These are phyloP conservation scores for Threskiornis aethiopicus DNA, from an alignment of 2,797 vertebrate genomes.

Conservation along the genomic window DNA sequence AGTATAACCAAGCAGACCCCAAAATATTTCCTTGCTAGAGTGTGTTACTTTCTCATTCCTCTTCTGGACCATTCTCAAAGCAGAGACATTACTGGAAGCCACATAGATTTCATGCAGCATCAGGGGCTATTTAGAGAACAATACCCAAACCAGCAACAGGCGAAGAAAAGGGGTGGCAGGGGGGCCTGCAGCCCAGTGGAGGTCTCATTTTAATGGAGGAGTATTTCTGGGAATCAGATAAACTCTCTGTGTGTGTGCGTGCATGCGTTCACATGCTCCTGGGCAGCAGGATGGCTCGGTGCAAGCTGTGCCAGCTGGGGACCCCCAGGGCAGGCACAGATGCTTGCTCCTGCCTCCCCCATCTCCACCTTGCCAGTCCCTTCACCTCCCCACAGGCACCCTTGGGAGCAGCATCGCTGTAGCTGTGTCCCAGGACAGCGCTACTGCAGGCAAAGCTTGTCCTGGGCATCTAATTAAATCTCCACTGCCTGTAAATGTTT, in stretches of 20 bases:
- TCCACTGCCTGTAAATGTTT: not conserved
- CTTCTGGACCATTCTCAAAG: not conserved
- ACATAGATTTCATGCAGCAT: not conserved
- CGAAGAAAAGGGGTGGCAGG: not conserved
- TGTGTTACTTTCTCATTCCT: not conserved
- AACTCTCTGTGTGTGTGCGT: not conserved
- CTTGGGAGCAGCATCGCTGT: not conserved
- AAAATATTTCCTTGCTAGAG: not conserved
- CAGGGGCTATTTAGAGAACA: not conserved
- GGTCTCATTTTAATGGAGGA: not conserved
- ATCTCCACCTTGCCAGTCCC: not conserved
- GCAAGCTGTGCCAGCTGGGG: not conserved
- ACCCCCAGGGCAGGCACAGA: not conserved
- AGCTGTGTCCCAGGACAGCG: not conserved
- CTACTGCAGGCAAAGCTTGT: not conserved
- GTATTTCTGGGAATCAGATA: not conserved
- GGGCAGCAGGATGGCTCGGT: not conserved
- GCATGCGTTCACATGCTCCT: fast-evolving
- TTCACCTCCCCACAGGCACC: not conserved
- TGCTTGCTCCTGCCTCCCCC: not conserved
- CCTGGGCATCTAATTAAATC: not conserved
- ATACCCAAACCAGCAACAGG: not conserved
- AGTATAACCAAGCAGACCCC: not conserved
- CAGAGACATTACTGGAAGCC: not conserved
- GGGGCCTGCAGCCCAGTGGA: not conserved